Base-by-base conservation (phyloP, 1,140 invertebrate genomes). In the Cepaea nemoralis region DNA sequence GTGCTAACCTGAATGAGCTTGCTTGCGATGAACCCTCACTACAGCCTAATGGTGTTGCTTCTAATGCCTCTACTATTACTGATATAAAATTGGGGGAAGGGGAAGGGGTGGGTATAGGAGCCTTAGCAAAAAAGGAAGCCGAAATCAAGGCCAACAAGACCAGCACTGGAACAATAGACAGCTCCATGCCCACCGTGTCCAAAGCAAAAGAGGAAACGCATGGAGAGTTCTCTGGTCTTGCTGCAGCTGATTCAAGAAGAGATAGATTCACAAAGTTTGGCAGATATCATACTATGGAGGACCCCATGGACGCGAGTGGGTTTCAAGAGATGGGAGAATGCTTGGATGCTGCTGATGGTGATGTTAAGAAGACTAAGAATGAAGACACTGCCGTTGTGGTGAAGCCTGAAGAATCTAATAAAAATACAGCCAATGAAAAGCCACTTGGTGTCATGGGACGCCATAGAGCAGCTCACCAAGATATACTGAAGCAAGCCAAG, bases 1-100 rank as follows among this genome's bases (percentile, higher is more conserved):
- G 16, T 71, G 55, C 78, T 80, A 80, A 80, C 78, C 22, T 12
- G 78, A 69, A 73, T 80, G 78, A 55, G 78, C 69, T 39, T 80
- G 78, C 27, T 73, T 48, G 48, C 39, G 40, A 39, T 63, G 50
- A 59, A 33, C 27, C 35, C 33, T 79, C 77, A 31, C 33, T 48
- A 1, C 31, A 67, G 59, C 16, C 59, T 69, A 50, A 39, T 14
- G 50, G 77, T 79, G 35, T 42, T 50, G 1, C 59, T 33, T 45
- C 8, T 79, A 24, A 59, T 69, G 33, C 12, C 45, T 27, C 16
- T 69, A 31, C 19, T 33, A 63, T 5, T 63, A n/a, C 48, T 75
- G 35, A 27, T 40, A 19, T 40, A 16, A 63, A 33, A 31, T 39
- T 39, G 55, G 55, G 39, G 63, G 48, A 55, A 78, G 50, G 19